These are phyloP conservation scores for Scaptodrosophila latifasciaeformis DNA, from an alignment of 2,888 invertebrate species.

Conservation along the genomic window DNA sequence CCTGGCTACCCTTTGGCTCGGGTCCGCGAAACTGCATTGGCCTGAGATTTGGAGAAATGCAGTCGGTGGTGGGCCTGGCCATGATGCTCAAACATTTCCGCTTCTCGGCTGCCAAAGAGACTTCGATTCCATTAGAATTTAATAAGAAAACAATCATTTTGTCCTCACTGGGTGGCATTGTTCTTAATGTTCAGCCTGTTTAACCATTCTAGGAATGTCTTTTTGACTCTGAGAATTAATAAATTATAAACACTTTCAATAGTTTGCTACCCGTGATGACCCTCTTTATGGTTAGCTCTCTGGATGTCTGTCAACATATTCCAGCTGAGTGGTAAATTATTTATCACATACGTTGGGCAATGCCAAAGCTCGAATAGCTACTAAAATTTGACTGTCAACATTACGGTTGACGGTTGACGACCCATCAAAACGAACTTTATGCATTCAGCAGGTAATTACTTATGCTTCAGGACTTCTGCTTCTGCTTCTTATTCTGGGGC, in stretches of 20 bases:
- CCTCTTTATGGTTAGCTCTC: background rate
- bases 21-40: constrained; percentile 73
- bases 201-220: background rate
- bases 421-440: no score
- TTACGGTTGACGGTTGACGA: constrained; percentile 26
- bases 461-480: no score
- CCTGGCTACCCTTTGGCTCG: constrained; percentile 70
- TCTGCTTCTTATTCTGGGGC: background rate
- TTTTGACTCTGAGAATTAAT: no score
- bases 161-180: constrained; percentile 55
- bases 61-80: constrained; percentile 62
- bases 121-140: constrained; percentile 58
- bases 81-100: constrained; percentile 58
- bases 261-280: background rate
- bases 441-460: constrained; percentile 42
- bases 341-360: constrained; percentile 28
- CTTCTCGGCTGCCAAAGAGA: constrained; percentile 49
- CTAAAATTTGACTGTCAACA: constrained; percentile 27
- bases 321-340: constrained; percentile 35
- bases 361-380: constrained; percentile 4
- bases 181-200: constrained; percentile 53
- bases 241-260: no score
- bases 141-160: constrained; percentile 48
- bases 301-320: constrained; percentile 12
- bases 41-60: constrained; percentile 72